A percentile compares a stretch with the other conserved stretches of the same genome.
These are phyloP conservation scores for Apostichopus californicus DNA, from an alignment of 35 echinoderm and acorn worm species.

Conservation along the genomic window DNA sequence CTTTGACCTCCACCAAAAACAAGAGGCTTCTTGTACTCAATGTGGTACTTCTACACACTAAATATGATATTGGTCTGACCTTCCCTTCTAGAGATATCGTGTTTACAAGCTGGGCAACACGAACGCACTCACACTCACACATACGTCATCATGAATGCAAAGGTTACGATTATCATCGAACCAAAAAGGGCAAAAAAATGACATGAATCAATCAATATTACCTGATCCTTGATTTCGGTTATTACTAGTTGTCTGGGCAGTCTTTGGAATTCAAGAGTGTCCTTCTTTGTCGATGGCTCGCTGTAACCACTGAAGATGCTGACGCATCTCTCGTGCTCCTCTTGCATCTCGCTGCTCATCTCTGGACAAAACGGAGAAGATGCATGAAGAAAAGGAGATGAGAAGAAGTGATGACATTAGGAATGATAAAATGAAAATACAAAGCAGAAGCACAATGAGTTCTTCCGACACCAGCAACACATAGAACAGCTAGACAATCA, in stretches of 20 bases:
- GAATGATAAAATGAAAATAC: too few relatives aligned
- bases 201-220: conserved; percentile 6
- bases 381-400: background rate
- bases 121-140: too few relatives aligned
- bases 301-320: conserved; percentile 58
- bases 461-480: background rate
- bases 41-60: too few relatives aligned
- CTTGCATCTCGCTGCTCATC: conserved; percentile 68
- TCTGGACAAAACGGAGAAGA: conserved; percentile 37
- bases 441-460: background rate
- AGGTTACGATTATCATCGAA: too few relatives aligned
- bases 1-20: too few relatives aligned
- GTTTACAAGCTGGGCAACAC: too few relatives aligned
- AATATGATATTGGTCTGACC: too few relatives aligned
- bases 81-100: too few relatives aligned
- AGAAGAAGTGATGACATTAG: background rate
- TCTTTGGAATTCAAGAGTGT: conserved; percentile 13
- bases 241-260: conserved; percentile 60
- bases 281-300: background rate
- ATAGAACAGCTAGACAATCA: background rate
- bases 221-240: conserved; percentile 72
- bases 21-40: too few relatives aligned
- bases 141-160: too few relatives aligned
- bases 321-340: conserved; percentile 83
- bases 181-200: too few relatives aligned